Evolutionary conservation across 2,888 invertebrate genomes (phyloP).

Genomic region (Barypeithes pellucidus): DNA sequence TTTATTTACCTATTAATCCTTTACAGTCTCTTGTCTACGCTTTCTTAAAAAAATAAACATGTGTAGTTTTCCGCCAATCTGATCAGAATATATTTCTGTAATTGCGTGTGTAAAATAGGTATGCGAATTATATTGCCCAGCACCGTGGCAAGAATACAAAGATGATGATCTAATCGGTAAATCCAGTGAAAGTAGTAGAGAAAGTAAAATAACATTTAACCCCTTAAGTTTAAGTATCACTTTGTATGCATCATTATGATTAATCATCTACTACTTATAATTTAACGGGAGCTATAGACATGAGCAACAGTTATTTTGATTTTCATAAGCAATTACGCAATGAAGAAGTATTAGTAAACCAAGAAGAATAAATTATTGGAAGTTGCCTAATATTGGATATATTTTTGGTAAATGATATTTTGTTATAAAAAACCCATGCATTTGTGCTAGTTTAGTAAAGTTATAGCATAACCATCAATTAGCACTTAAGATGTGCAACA

Average conservation of each 20-base stretch:
- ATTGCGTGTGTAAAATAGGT: not conserved
- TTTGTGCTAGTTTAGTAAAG: no score
- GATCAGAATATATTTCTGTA: not conserved
- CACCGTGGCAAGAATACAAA: not conserved
- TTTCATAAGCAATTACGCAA: no score
- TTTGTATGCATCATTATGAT: not conserved
- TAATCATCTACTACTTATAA: not conserved
- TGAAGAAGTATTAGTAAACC: no score
- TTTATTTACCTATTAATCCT: not conserved
- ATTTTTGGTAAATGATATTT: no score
- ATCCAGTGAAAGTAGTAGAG: slow-evolving; percentile 26
- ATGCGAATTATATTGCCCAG: not conserved
- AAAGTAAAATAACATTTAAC: slow-evolving; percentile 14
- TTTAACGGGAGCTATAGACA: not conserved
- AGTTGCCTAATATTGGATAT: no score
- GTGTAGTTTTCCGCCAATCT: not conserved
- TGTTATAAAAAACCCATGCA: no score
- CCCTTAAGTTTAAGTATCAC: not conserved
- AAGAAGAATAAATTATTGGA: no score
- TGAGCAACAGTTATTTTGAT: no score
- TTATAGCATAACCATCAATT: no score
- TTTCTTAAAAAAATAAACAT: not conserved
- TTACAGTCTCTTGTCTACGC: not conserved
- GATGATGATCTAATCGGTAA: slow-evolving; percentile 15
- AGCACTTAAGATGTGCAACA: no score